Conservation (phyloP, 2,888 invertebrate genomes). For the Piscicola geometra region DNA sequence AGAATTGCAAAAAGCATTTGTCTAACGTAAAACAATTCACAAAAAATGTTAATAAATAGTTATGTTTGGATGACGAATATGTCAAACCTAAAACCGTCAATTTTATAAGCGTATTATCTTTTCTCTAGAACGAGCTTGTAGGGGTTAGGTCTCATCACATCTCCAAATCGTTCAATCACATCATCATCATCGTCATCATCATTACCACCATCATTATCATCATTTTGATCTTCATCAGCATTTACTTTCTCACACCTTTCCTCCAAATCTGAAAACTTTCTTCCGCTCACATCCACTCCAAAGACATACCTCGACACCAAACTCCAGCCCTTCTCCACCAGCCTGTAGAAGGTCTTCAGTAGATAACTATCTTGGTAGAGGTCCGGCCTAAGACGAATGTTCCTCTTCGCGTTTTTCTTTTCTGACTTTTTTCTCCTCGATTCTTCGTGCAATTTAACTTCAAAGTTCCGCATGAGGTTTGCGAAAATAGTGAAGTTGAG, state of each 20-base stretch:
- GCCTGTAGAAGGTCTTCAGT: background rate
- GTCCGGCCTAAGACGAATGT: background rate
- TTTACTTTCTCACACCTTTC: too few relatives aligned
- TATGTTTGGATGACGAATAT: too few relatives aligned
- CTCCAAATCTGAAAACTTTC: too few relatives aligned
- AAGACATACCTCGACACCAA: background rate
- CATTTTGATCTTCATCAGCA: background rate
- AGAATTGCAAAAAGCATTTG: too few relatives aligned
- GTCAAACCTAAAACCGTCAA: too few relatives aligned
- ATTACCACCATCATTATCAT: background rate
- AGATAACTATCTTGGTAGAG: background rate
- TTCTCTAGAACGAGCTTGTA: slow-evolving; percentile 17
- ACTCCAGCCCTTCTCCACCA: background rate
- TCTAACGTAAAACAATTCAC: too few relatives aligned
- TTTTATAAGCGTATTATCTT: too few relatives aligned
- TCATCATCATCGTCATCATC: background rate
- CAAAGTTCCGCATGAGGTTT: slow-evolving; percentile 27
- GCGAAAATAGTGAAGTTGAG: slow-evolving; percentile 36
- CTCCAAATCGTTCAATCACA: slow-evolving; percentile 26
- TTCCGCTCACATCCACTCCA: background rate
- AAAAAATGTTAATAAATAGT: too few relatives aligned
- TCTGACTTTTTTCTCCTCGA: background rate
- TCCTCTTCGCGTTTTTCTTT: background rate
- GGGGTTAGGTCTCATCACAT: slow-evolving; percentile 22
- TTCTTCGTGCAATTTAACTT: background rate